phyloP scores from a whole-genome alignment of 2,888 invertebrate genomes.

The Catocala nupta region DNA sequence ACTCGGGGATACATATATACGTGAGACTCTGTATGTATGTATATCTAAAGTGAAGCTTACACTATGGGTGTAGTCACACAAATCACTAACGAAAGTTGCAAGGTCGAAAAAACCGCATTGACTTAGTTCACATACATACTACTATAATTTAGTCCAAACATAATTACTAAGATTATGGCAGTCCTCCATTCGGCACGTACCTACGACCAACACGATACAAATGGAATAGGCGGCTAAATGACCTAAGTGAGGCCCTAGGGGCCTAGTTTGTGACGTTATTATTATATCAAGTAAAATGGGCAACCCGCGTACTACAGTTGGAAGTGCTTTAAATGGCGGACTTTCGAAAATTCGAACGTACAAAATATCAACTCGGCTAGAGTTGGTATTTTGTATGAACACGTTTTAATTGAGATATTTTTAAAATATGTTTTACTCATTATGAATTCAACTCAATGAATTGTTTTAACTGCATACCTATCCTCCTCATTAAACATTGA shows the following conservation, averaged over 20 bases:
- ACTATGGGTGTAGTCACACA: too few relatives aligned
- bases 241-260: conserved; percentile 39
- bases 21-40: too few relatives aligned
- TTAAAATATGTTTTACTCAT: too few relatives aligned
- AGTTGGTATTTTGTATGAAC: too few relatives aligned
- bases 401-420: too few relatives aligned
- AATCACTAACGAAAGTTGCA: too few relatives aligned
- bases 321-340: neutral
- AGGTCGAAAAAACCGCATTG: neutral
- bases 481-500: too few relatives aligned
- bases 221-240: conserved; percentile 31
- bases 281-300: conserved; percentile 64
- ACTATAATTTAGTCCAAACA: conserved; percentile 7
- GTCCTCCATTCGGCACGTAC: conserved; percentile 11
- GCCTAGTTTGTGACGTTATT: conserved; percentile 60
- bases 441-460: too few relatives aligned
- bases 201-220: conserved; percentile 17
- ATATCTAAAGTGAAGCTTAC: too few relatives aligned
- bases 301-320: conserved; percentile 46
- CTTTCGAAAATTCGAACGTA: neutral
- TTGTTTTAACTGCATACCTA: too few relatives aligned
- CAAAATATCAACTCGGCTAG: too few relatives aligned
- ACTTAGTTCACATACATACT: neutral
- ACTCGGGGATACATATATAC: too few relatives aligned
- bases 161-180: conserved; percentile 26